Evolutionary conservation across 2,888 invertebrate species (phyloP).

Genomic region (Bellardia pandia): DNA sequence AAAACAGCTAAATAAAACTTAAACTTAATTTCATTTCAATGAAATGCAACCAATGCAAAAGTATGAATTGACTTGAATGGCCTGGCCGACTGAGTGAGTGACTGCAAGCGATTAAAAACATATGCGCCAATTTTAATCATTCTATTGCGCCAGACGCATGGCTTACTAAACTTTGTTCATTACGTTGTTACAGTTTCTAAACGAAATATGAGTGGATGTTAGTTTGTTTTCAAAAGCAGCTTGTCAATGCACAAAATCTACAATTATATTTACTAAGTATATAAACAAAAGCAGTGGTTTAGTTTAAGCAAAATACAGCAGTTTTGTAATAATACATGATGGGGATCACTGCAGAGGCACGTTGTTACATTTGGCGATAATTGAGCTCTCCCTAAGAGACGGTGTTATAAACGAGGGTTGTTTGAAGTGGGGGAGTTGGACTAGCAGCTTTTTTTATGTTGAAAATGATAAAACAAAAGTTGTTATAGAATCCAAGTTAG

Average conservation of each 20-base stretch:
- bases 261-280: background rate
- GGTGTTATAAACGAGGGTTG: background rate
- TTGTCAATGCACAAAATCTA: constrained; percentile 41
- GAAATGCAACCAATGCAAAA: background rate
- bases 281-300: background rate
- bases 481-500: background rate
- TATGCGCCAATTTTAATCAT: constrained; percentile 62
- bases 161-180: constrained; percentile 9
- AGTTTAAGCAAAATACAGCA: background rate
- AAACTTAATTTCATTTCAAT: background rate
- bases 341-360: constrained; percentile 16
- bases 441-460: background rate
- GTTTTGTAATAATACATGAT: constrained; percentile 37
- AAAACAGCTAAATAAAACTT: background rate
- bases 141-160: constrained; percentile 44
- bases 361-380: background rate
- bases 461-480: background rate
- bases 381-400: background rate
- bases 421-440: background rate
- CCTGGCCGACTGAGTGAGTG: background rate
- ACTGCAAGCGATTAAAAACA: constrained; percentile 56
- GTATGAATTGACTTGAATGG: background rate
- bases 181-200: constrained; percentile 7
- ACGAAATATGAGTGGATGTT: constrained; percentile 26
- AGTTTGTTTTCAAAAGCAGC: constrained; percentile 9